Evolutionary conservation across 2,888 invertebrate genomes (phyloP).

Genomic region (Rhyacophila evoluta): DNA sequence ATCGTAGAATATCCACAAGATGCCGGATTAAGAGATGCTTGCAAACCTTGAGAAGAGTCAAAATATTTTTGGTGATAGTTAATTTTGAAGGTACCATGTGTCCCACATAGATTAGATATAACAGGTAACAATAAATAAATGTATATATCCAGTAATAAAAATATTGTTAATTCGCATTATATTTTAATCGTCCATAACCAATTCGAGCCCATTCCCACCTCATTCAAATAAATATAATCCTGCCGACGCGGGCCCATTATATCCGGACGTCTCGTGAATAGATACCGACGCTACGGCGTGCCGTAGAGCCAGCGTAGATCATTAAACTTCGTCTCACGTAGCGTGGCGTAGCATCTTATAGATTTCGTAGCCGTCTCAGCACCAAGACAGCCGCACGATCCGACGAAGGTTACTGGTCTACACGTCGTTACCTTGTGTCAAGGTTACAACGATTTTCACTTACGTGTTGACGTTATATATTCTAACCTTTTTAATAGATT

Average conservation of each 20-base stretch:
- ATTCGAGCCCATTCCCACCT: not conserved
- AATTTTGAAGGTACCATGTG: no score
- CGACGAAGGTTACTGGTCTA: slow-evolving; percentile 30
- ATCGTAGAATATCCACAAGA: no score
- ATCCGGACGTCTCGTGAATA: slow-evolving; percentile 3
- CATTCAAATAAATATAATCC: not conserved
- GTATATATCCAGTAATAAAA: not conserved
- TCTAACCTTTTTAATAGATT: no score
- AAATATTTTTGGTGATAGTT: no score
- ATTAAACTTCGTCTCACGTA: slow-evolving; percentile 30
- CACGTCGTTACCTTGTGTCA: slow-evolving; percentile 30
- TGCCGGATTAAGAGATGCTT: no score
- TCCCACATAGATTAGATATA: no score
- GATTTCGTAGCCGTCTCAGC: not conserved
- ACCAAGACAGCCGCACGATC: not conserved
- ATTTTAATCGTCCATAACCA: not conserved
- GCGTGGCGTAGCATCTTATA: slow-evolving; percentile 4
- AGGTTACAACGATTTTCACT: slow-evolving; percentile 26
- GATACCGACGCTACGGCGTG: no score
- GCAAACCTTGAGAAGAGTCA: no score
- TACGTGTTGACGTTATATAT: no score
- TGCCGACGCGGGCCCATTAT: not conserved
- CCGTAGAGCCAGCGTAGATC: slow-evolving; percentile 4
- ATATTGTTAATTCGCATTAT: not conserved
- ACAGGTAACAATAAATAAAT: no score